Conservation (phyloP, 2,113 vertebrate genomes). For the Sterna hirundo region DNA sequence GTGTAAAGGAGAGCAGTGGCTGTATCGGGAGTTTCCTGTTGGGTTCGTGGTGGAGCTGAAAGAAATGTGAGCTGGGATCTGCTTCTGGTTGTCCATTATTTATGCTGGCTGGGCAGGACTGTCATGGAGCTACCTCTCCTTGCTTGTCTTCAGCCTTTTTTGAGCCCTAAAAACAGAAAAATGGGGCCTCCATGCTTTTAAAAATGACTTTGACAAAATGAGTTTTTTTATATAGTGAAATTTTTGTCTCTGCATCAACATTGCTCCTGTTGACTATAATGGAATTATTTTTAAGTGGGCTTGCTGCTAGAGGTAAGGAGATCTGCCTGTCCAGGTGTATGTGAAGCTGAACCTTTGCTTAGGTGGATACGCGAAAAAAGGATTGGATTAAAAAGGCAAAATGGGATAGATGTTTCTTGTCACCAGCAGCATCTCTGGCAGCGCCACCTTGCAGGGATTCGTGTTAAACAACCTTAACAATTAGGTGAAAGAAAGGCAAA, state of each 20-base stretch:
- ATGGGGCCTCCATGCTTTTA: not conserved
- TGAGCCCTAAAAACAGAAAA: not conserved
- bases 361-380: not conserved
- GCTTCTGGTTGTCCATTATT: not conserved
- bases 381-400: not conserved
- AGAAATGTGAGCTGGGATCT: not conserved
- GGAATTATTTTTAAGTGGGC: not conserved
- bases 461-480: not conserved
- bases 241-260: not conserved
- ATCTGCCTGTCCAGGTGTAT: not conserved
- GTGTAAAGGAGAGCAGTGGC: not conserved
- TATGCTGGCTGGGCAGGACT: not conserved
- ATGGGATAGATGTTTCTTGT: not conserved
- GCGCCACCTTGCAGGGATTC: not conserved
- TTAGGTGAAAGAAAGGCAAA: not conserved
- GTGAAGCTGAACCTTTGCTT: not conserved
- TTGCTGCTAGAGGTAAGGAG: not conserved
- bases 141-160: not conserved
- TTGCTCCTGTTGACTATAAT: not conserved
- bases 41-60: not conserved
- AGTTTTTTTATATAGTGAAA: rapidly evolving
- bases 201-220: not conserved
- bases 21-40: not conserved
- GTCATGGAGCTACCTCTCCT: not conserved
- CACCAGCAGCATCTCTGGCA: not conserved